Conservation (phyloP, 2,888 invertebrate species). For the Spilarctia lutea region DNA sequence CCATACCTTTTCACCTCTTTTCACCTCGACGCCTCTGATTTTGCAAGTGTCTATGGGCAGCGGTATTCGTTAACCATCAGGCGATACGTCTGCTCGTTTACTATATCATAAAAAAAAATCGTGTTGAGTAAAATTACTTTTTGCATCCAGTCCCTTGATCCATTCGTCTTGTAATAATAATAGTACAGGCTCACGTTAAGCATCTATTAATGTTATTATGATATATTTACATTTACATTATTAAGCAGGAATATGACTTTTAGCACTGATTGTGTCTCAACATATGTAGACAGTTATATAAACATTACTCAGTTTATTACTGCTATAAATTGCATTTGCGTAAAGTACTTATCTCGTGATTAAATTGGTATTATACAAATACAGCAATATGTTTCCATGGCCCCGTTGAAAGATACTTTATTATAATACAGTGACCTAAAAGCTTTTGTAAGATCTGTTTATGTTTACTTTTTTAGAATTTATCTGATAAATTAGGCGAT, state of each 20-base stretch:
- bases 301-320: constrained; percentile 2
- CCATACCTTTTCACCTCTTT: no score
- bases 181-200: neutral
- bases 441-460: neutral
- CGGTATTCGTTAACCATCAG: no score
- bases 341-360: constrained; percentile 28
- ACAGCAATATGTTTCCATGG: constrained; percentile 6
- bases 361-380: constrained; percentile 28
- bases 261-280: neutral
- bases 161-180: neutral
- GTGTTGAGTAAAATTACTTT: no score
- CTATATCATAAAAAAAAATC: no score
- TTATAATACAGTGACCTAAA: neutral
- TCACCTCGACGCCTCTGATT: no score
- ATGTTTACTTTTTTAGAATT: neutral
- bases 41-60: no score
- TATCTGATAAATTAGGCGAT: neutral
- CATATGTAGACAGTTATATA: neutral
- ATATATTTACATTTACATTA: neutral
- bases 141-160: neutral
- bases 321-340: neutral
- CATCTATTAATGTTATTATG: neutral
- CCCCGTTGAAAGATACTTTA: neutral
- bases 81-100: no score
- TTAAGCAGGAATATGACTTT: neutral